Evolutionary conservation across 2,797 vertebrate species (phyloP).

Genomic region (Enteromius thamalakanensis): DNA sequence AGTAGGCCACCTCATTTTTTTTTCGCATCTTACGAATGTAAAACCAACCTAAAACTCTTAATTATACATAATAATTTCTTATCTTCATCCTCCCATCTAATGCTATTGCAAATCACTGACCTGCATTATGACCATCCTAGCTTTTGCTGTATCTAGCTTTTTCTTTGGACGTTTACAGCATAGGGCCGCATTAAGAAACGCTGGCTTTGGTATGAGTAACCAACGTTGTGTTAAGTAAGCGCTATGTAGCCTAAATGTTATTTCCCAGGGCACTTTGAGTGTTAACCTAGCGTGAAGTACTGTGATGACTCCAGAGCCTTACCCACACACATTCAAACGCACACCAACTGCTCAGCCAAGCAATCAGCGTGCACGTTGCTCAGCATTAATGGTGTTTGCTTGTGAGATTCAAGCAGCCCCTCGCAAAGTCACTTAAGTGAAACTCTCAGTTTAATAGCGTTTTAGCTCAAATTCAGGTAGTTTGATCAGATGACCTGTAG

Average conservation of each 20-base stretch:
- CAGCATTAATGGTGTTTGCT: slow-evolving; percentile 51
- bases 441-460: slow-evolving; percentile 17
- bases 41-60: slow-evolving; percentile 17
- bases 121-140: slow-evolving; percentile 1
- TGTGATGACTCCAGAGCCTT: slow-evolving; percentile 71
- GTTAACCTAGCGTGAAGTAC: slow-evolving; percentile 75
- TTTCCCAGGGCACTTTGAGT: slow-evolving; percentile 80
- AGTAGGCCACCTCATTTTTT: not conserved
- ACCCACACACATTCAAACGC: slow-evolving; percentile 57
- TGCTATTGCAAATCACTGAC: slow-evolving; percentile 11
- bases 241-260: slow-evolving; percentile 72
- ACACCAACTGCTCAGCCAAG: slow-evolving; percentile 46
- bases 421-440: slow-evolving; percentile 22
- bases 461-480: slow-evolving; percentile 21
- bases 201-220: slow-evolving; percentile 68
- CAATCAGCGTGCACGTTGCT: slow-evolving; percentile 43
- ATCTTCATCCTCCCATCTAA: not conserved
- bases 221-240: slow-evolving; percentile 81
- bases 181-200: slow-evolving; percentile 8
- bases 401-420: slow-evolving; percentile 9
- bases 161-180: slow-evolving; percentile 7
- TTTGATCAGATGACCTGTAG: not conserved
- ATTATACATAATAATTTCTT: slow-evolving; percentile 2
- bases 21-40: not conserved
- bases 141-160: slow-evolving; percentile 28